A percentile compares a stretch with the other conserved stretches of the same genome.
phyloP scores from a whole-genome alignment of 2,888 invertebrate genomes.

The Drosophila bunnanda region DNA sequence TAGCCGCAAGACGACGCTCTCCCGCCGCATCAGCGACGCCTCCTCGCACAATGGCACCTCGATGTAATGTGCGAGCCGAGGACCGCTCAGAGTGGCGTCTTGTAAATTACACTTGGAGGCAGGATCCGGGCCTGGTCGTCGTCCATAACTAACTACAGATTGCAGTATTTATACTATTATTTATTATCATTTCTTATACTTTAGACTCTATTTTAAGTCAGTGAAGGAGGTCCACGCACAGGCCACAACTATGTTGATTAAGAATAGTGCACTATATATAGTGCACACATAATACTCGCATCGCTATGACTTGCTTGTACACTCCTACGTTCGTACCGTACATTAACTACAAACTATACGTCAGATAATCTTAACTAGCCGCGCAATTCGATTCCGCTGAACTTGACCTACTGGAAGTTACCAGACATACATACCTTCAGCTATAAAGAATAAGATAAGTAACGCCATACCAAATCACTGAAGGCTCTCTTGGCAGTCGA shows the following conservation, averaged over 20 bases:
- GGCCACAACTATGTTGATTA: conserved; percentile 14
- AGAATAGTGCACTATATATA: conserved; percentile 27
- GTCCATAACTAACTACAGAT: conserved; percentile 21
- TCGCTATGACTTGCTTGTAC: conserved; percentile 26
- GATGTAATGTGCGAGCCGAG: conserved; percentile 74
- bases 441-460: neutral
- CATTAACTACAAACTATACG: conserved; percentile 18
- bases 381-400: conserved; percentile 19
- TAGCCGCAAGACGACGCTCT: conserved; percentile 83
- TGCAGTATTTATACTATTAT: conserved; percentile 3
- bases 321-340: conserved; percentile 18
- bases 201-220: conserved; percentile 18
- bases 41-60: conserved; percentile 82
- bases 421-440: neutral
- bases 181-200: conserved; percentile 4
- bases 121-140: conserved; percentile 9
- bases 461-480: neutral
- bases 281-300: conserved; percentile 29
- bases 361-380: conserved; percentile 29
- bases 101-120: conserved; percentile 39
- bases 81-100: conserved; percentile 12
- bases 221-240: conserved; percentile 9
- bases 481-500: neutral
- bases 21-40: conserved; percentile 84
- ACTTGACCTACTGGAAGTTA: neutral